Evolutionary conservation across 2,113 vertebrate genomes (phyloP).

Genomic region (Tetrax tetrax): DNA sequence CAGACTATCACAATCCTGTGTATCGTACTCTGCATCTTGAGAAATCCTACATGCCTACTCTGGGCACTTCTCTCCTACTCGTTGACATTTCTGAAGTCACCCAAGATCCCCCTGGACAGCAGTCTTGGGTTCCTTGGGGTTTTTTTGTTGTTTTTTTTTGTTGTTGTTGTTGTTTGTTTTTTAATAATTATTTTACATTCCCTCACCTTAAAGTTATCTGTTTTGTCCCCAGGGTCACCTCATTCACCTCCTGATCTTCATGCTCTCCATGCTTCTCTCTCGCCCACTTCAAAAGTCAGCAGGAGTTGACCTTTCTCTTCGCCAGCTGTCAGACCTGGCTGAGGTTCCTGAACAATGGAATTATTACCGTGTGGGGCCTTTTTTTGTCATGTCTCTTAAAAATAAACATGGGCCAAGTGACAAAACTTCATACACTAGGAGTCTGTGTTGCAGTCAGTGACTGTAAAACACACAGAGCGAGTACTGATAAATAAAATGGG

Average conservation of each 20-base stretch:
- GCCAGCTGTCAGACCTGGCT: constrained; percentile 19
- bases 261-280: not conserved
- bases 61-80: not conserved
- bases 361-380: not conserved
- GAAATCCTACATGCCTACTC: not conserved
- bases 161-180: not conserved
- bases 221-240: not conserved
- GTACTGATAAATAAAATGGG: not conserved
- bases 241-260: constrained; percentile 1
- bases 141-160: not conserved
- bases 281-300: not conserved
- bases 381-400: not conserved
- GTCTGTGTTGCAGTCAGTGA: not conserved
- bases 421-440: not conserved
- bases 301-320: constrained; percentile 27
- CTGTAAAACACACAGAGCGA: not conserved
- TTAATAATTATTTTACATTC: not conserved
- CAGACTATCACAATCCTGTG: not conserved
- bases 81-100: not conserved
- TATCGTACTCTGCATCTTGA: not conserved
- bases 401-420: constrained; percentile 18
- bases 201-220: not conserved
- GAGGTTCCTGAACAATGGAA: not conserved
- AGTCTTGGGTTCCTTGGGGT: not conserved
- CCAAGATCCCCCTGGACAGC: not conserved